Base-by-base conservation (phyloP, 2,888 invertebrate species). In the Rhingia campestris region DNA sequence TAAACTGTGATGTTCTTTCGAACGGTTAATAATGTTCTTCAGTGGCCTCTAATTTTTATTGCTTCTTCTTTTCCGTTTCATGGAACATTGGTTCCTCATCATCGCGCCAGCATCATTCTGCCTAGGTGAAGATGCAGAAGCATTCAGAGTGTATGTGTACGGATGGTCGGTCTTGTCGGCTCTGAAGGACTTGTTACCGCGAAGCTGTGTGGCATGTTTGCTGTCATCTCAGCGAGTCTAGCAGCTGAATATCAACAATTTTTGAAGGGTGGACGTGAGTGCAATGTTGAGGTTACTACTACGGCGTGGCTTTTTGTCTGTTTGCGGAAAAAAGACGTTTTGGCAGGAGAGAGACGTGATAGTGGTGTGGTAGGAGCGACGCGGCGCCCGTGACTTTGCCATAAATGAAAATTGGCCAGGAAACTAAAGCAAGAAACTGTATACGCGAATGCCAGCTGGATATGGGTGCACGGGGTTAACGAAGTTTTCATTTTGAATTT, bases 401-500 rank as follows among this genome's bases (percentile, higher is more conserved):
- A 80, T 84, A 84, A 84, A 84, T 66, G 84, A 74, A 84, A 84
- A 84, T 84, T 80, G 70, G 69, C 74, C 70, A 41, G 41, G 41
- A 84, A 84, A 75, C 74, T 80, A 74, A 74, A 70, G 59, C 84
- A 58, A 30, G 14, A 33, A 59, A 14, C 14, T 45, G 33, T 53
- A 14, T 69, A 43, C 39, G 22, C 22, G 22, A 22, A 22, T 22
- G 14, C 49, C 6, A 37, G 63, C 14, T 12, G 66, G 12, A 14
- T 58, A 82, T 79, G 49, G 79, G 75, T 70, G 84, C 84, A 84
- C 59, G 74, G 66, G 84, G 84, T 84, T 84, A 84, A 84, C 84
- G 74, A 84, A 79, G 84, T 80, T 84, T 84, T 84, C 84, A 84
- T 84, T 84, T 84, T 84, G 75, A 74, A 80, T 84, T 84, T 84